phyloP scores from a whole-genome alignment of 2,888 invertebrate genomes.

The Chaitophorus viminalis region DNA sequence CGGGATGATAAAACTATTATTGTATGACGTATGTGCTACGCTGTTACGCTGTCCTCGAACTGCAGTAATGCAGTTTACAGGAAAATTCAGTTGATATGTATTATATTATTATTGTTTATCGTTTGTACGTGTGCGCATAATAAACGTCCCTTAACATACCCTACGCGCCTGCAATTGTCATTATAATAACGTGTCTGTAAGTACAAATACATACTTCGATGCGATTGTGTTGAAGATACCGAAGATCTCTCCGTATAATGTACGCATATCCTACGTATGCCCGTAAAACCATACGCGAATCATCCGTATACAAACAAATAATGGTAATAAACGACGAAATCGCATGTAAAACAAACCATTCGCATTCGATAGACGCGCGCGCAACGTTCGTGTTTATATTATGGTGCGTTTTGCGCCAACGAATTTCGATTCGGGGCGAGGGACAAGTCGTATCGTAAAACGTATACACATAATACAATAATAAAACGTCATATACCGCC shows the following conservation, averaged over 20 bases:
- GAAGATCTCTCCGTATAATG: neutral
- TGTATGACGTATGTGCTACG: too few species aligned
- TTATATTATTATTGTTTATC: neutral
- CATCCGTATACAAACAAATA: neutral
- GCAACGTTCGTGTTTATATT: neutral
- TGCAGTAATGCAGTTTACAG: too few species aligned
- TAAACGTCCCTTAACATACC: neutral
- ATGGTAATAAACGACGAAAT: constrained; percentile 8
- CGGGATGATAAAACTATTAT: too few species aligned
- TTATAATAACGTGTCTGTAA: neutral
- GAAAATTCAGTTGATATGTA: neutral
- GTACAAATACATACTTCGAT: neutral
- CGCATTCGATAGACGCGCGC: neutral
- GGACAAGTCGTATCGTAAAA: neutral
- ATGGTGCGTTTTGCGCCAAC: neutral
- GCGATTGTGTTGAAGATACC: neutral
- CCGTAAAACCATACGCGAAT: neutral
- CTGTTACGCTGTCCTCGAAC: neutral
- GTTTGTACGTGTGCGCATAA: neutral
- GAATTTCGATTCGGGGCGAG: neutral
- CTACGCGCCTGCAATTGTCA: neutral
- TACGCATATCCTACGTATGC: neutral
- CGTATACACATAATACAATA: neutral
- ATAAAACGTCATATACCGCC: neutral
- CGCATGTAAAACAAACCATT: constrained; percentile 11